Evolutionary conservation across 2,797 vertebrate genomes (phyloP).

Genomic region (Pterois miles): DNA sequence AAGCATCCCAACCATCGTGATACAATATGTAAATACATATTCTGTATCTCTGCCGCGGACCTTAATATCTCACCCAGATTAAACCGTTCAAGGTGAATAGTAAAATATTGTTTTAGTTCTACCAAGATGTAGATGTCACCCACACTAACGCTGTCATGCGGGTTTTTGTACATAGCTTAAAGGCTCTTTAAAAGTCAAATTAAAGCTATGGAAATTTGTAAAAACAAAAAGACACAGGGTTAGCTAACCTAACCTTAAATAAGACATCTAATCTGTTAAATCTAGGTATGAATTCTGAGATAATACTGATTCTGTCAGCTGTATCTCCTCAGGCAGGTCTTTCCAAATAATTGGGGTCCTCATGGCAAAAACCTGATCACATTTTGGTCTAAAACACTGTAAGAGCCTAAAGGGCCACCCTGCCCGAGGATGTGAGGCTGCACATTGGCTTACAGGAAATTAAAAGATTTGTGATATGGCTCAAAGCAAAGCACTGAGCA

Average conservation of each 20-base stretch:
- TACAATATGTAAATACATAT: slow-evolving; percentile 24
- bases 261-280: not conserved
- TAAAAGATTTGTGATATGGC: slow-evolving; percentile 26
- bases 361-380: slow-evolving; percentile 3
- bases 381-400: slow-evolving; percentile 4
- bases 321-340: not conserved
- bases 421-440: not conserved
- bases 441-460: slow-evolving; percentile 28
- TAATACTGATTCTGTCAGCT: not conserved
- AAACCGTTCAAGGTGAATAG: slow-evolving; percentile 8
- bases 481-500: not conserved
- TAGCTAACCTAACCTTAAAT: too few relatives aligned
- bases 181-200: not conserved
- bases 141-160: slow-evolving; percentile 10
- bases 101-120: not conserved
- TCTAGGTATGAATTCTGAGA: not conserved
- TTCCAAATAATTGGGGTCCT: not conserved
- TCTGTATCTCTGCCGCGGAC: not conserved
- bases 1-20: slow-evolving; percentile 3
- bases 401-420: not conserved
- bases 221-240: not conserved
- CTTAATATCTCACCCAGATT: slow-evolving; percentile 8
- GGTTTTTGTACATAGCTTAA: not conserved
- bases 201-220: not conserved
- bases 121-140: slow-evolving; percentile 11